Conservation (phyloP, 2,797 vertebrate genomes). For the Sparus aurata region DNA sequence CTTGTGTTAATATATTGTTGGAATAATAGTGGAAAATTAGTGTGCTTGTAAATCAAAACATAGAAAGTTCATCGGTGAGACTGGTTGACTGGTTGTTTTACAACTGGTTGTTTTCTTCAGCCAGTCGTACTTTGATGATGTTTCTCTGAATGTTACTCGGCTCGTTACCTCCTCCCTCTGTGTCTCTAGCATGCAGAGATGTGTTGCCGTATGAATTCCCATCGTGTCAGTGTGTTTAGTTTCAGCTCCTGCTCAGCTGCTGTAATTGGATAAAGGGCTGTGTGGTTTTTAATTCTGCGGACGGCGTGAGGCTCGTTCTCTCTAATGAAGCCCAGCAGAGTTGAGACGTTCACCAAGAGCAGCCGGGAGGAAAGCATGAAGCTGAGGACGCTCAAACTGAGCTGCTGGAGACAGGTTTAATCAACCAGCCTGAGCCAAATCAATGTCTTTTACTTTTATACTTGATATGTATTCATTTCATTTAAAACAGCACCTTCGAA, state of each 20-base stretch:
- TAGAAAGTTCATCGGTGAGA: too few relatives aligned
- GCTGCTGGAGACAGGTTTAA: background rate
- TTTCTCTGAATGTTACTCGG: background rate
- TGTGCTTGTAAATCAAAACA: too few relatives aligned
- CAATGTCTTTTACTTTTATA: background rate
- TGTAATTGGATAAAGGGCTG: slow-evolving; percentile 31
- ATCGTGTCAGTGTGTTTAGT: background rate
- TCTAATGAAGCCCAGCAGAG: slow-evolving; percentile 39
- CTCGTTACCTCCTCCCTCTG: background rate
- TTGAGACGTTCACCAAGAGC: background rate
- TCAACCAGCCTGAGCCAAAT: background rate
- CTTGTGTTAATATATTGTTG: too few relatives aligned
- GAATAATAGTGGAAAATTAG: too few relatives aligned
- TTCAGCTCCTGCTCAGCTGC: slow-evolving; percentile 14
- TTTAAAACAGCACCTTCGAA: background rate
- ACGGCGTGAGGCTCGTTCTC: slow-evolving; percentile 17
- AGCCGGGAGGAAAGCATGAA: slow-evolving; percentile 11
- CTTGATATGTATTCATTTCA: background rate
- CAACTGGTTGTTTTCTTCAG: background rate
- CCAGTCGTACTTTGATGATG: background rate
- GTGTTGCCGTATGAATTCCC: slow-evolving; percentile 14
- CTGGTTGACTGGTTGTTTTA: background rate
- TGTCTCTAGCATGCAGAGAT: slow-evolving; percentile 7
- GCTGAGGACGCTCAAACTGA: background rate
- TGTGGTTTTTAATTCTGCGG: slow-evolving; percentile 24